phyloP scores from a whole-genome alignment of 2,113 vertebrate genomes.

The Pelusios castaneus region DNA sequence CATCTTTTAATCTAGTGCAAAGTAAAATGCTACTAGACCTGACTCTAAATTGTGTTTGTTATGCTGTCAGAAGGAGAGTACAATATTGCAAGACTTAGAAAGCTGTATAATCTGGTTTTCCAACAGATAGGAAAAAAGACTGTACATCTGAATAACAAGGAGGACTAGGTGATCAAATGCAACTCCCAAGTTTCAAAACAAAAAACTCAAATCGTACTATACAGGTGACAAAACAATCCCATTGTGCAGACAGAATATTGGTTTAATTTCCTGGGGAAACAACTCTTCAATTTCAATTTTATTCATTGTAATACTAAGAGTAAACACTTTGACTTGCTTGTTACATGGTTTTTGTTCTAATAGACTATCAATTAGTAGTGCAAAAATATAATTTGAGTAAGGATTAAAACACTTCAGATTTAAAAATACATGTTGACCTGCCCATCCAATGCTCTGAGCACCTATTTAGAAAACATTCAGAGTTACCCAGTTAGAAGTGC shows the following conservation, averaged over 20 bases:
- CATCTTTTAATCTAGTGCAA: background rate
- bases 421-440: conserved; percentile 25
- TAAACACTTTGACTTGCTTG: conserved; percentile 13
- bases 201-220: background rate
- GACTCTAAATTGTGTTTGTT: background rate
- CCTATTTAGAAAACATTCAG: background rate
- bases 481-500: background rate
- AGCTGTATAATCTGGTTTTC: background rate
- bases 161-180: conserved; percentile 21
- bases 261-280: conserved; percentile 36
- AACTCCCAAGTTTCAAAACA: background rate
- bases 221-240: conserved; percentile 27
- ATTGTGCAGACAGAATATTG: conserved; percentile 24
- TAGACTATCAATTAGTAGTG: background rate
- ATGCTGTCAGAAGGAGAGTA: background rate
- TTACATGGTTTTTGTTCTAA: conserved; percentile 18
- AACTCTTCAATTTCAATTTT: conserved; percentile 1
- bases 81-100: background rate
- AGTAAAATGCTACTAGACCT: background rate
- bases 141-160: conserved; percentile 12
- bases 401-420: conserved; percentile 1
- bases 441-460: background rate
- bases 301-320: background rate
- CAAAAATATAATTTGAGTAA: background rate
- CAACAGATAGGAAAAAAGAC: background rate